Conservation (phyloP, 1,140 invertebrate species). For the Brachionus angularis region DNA sequence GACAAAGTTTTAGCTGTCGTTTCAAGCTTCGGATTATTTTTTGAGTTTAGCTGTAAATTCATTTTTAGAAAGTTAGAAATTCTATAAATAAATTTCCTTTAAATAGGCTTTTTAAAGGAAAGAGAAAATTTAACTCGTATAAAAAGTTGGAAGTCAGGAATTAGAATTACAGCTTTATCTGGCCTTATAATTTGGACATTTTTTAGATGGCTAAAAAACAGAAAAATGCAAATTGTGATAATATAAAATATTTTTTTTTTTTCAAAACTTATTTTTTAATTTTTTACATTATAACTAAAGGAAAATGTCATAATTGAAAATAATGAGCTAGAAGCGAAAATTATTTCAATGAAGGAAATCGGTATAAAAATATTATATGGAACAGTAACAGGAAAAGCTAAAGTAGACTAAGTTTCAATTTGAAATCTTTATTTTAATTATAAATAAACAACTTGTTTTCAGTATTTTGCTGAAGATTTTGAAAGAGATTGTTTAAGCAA, state of each 20-base stretch:
- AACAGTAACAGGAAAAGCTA: constrained; percentile 28
- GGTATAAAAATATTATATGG: constrained; percentile 33
- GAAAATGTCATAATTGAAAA: too few species aligned
- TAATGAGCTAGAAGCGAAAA: too few species aligned
- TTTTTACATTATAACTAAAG: too few species aligned
- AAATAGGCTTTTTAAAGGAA: not conserved
- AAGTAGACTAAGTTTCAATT: not conserved
- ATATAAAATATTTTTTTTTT: not conserved
- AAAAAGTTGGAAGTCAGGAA: constrained; percentile 4
- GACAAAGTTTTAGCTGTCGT: constrained; percentile 18
- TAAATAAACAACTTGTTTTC: not conserved
- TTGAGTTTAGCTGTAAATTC: constrained; percentile 22
- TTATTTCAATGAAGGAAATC: too few species aligned
- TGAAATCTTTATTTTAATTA: too few species aligned
- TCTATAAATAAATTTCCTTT: not conserved
- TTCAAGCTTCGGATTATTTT: not conserved
- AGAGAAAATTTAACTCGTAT: too few species aligned
- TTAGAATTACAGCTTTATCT: constrained; percentile 14
- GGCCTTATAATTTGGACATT: constrained; percentile 14
- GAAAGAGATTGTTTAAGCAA: constrained; percentile 47
- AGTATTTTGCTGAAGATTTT: constrained; percentile 50
- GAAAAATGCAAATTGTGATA: constrained; percentile 20
- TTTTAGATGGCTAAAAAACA: constrained; percentile 12
- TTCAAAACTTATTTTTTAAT: too few species aligned
- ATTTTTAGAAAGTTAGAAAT: not conserved